Base-by-base conservation (phyloP, 2,888 invertebrate species). In the Drosophila greeni region DNA sequence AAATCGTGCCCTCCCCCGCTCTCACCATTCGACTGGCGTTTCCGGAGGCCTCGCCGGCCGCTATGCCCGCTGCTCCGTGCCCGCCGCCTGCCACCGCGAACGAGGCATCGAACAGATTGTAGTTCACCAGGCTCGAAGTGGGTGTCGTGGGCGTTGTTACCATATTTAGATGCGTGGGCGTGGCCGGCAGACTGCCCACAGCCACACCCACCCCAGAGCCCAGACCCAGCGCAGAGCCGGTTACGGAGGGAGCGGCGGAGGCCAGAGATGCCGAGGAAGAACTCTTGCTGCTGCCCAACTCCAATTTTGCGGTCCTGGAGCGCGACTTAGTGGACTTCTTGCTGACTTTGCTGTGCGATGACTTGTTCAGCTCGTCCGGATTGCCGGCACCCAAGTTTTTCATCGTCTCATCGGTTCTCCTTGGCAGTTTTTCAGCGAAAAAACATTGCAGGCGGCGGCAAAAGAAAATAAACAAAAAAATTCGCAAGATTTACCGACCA, bases 241-340 rank as follows among this genome's bases (percentile, higher is more conserved):
- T 20, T 26, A 23, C 9, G 11, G 16, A n/a, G 9, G 47, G 6
- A 14, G 64, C 14, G 9, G 34, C 45, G 11, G 65, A 20, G 18
- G 37, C 67, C 8, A 53, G 9, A 36, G 66, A 29, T 7, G 45
- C n/a, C 5, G 59, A 29, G 0, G 56, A 16, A 1, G 69, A 61
- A 29, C 43, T 76, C 56, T 74, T 74, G 36, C 43, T 76, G 26
- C 23, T 60, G 5, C 71, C 31, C 33, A 62, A 39, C 37, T 84
- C 84, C 43, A 76, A 26, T 71, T 87, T 88, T 3, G 80, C 71
- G 33, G 82, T 73, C 72, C 86, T 87, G 0, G 82, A 69, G 2
- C 88, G 86, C 3, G 88, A 86, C 72, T 88, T 88, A 7, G 87
- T 79, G 3, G 87, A 75, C 69, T 88, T 88, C 48, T 88, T 88